Evolutionary conservation across 2,113 vertebrate genomes (phyloP).

Genomic region (Hystrix cristata): DNA sequence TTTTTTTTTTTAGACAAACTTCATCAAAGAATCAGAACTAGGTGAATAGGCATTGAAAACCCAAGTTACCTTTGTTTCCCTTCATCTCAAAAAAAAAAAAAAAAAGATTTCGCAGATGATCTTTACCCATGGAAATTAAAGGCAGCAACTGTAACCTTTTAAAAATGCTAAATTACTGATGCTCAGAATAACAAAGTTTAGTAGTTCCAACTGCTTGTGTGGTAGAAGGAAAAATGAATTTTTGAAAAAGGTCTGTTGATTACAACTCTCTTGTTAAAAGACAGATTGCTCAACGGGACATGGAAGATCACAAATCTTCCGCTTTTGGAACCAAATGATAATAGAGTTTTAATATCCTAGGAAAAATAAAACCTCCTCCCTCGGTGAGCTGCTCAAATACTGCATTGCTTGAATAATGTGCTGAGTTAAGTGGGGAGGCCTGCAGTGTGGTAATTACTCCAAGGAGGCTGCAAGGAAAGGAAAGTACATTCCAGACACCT

Average conservation of each 20-base stretch:
- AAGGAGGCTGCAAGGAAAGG: slow-evolving; percentile 74
- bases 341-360: slow-evolving; percentile 76
- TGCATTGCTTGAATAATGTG: slow-evolving; percentile 38
- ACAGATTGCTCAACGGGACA: slow-evolving; percentile 69
- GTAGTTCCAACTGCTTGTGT: slow-evolving; percentile 60
- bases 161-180: not conserved
- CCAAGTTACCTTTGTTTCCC: slow-evolving; percentile 48
- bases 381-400: not conserved
- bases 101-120: slow-evolving; percentile 47
- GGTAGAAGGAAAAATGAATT: slow-evolving; percentile 53
- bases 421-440: slow-evolving; percentile 62
- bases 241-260: slow-evolving; percentile 59
- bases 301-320: slow-evolving; percentile 70
- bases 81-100: slow-evolving; percentile 1
- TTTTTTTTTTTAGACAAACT: slow-evolving; percentile 43
- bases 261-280: slow-evolving; percentile 59
- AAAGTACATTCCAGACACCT: slow-evolving; percentile 81
- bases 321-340: slow-evolving; percentile 60
- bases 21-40: slow-evolving; percentile 58
- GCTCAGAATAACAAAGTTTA: not conserved
- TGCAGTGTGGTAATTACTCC: slow-evolving; percentile 64
- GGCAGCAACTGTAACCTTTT: not conserved
- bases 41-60: slow-evolving; percentile 32
- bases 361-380: slow-evolving; percentile 71
- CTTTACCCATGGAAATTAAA: slow-evolving; percentile 20